These are phyloP conservation scores for Meteorus sp. DNA, from an alignment of 1,140 invertebrate species.

Conservation along the genomic window DNA sequence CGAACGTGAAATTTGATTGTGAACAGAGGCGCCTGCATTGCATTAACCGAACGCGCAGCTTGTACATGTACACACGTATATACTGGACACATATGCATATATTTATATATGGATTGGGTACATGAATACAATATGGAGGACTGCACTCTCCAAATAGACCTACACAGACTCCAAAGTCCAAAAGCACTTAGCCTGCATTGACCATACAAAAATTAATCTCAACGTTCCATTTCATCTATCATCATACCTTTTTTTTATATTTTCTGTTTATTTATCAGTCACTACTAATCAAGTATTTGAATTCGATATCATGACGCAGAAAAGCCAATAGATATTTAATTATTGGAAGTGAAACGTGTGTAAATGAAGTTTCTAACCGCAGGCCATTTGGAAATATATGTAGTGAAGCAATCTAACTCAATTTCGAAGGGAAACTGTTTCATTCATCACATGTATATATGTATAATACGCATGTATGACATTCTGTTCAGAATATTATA, in stretches of 20 bases:
- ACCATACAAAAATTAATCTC: no score
- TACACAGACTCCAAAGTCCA: no score
- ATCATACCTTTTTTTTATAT: background rate
- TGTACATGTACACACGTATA: background rate
- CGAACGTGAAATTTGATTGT: slow-evolving; percentile 14
- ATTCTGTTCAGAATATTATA: no score
- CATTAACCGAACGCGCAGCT: slow-evolving; percentile 7
- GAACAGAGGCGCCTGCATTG: slow-evolving; percentile 6
- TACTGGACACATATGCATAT: background rate
- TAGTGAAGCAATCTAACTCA: background rate
- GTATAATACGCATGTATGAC: no score
- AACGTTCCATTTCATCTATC: no score
- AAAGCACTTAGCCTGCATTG: no score
- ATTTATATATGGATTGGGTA: background rate
- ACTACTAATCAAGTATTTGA: background rate
- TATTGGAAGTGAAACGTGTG: background rate
- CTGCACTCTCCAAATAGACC: no score
- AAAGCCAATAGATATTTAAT: background rate
- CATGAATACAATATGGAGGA: background rate
- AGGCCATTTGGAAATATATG: background rate
- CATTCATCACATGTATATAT: no score
- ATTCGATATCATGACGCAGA: background rate
- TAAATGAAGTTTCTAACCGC: no score
- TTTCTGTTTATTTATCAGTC: background rate
- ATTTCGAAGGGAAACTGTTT: no score